A percentile compares a stretch with the other conserved stretches of the same genome.
Conservation (phyloP, 1,140 invertebrate species). For the Lucilia cuprina region DNA sequence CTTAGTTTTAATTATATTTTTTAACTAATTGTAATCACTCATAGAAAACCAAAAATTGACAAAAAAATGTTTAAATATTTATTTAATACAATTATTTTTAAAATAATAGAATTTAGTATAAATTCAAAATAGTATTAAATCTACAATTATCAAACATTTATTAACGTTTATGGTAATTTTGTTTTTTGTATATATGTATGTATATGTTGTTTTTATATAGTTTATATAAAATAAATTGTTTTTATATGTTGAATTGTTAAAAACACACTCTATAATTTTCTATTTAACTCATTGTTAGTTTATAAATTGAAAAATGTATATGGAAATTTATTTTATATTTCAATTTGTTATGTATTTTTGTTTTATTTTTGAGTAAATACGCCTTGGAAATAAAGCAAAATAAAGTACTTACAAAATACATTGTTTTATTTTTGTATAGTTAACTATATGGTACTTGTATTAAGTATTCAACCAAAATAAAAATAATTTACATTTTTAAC, state of each 20-base stretch:
- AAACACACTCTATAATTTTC: conserved; percentile 11
- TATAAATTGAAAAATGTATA: not conserved
- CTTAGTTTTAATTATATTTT: no score
- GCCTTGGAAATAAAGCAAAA: not conserved
- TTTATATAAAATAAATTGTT: not conserved
- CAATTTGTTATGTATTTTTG: not conserved
- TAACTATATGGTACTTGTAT: not conserved
- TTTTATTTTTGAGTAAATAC: not conserved
- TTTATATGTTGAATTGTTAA: not conserved
- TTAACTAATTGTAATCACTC: no score
- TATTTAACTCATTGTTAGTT: not conserved
- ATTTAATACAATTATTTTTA: no score
- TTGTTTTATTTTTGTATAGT: not conserved
- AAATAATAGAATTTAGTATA: no score
- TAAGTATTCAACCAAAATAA: not conserved
- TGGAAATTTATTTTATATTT: not conserved
- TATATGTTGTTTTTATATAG: not conserved
- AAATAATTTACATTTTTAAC: not conserved
- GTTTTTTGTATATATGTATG: not conserved
- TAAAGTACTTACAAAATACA: not conserved
- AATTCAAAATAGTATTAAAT: not conserved
- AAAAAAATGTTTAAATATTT: no score
- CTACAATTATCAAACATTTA: not conserved
- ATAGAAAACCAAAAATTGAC: no score
- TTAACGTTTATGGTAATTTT: not conserved